phyloP scores from a whole-genome alignment of 2,888 invertebrate genomes.

The Caenorhabditis sinica region DNA sequence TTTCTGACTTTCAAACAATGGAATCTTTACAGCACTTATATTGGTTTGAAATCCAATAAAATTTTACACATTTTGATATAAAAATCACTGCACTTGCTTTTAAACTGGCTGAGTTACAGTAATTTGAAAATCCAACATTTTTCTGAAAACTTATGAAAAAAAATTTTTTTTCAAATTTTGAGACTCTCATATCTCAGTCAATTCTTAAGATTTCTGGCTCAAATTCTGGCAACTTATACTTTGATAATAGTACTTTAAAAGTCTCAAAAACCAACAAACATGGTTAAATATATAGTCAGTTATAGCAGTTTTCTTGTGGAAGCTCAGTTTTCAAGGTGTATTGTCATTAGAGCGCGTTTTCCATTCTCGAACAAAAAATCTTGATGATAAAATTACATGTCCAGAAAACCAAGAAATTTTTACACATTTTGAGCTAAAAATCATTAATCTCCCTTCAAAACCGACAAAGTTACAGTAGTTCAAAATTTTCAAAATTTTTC shows the following conservation, averaged over 20 bases:
- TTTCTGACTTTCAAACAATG: too few relatives aligned
- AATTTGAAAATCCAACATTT: conserved; percentile 8
- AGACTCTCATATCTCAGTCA: neutral
- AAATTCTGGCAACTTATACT: neutral
- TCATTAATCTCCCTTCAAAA: neutral
- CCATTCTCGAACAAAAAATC: too few relatives aligned
- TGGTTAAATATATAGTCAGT: neutral
- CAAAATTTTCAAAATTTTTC: neutral
- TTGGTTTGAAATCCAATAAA: neutral
- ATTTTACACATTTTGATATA: neutral
- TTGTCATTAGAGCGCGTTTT: conserved; percentile 14
- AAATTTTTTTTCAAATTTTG: too few relatives aligned
- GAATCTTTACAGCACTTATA: too few relatives aligned
- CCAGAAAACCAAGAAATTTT: neutral
- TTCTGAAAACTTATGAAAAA: neutral
- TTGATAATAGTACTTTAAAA: too few relatives aligned
- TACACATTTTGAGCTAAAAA: neutral
- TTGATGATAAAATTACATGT: conserved; percentile 1
- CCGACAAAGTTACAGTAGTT: neutral
- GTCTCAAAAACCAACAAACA: neutral
- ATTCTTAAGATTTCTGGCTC: neutral
- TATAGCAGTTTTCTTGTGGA: too few relatives aligned
- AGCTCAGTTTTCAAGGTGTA: too few relatives aligned
- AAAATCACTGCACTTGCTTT: neutral
- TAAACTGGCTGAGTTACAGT: neutral